Base-by-base conservation (phyloP, 2,113 vertebrate genomes). In the Petromus typicus region DNA sequence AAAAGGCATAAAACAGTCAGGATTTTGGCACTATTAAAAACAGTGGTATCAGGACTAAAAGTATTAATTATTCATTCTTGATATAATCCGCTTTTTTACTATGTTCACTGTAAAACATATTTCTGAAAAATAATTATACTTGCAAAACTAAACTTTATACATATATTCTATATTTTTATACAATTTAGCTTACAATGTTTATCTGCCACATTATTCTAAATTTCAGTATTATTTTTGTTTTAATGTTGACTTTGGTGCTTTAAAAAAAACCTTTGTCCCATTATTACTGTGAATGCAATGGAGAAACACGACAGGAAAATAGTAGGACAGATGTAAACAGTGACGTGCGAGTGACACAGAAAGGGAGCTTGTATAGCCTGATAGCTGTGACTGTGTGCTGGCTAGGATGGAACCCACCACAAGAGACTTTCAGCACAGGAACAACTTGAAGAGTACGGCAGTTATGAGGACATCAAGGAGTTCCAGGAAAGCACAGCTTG, bases 291-390 rank as follows among this genome's bases (percentile, higher is more conserved):
- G 25, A 32, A 37, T 78, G 25, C 45, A n/a, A 1, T 43, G 10
- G 59, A 8, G 63, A 56, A 4, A 5, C 0, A 23, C 45, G 59
- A n/a, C 1, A 61, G n/a, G 27, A 56, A 14, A 11, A 13, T 0
- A 43, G 75, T 0, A n/a, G 51, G 59, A 14, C 0, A 40, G 7
- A 54, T 13, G 2, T 27, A 32, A 76, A 66, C 0, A 59, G 7
- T 37, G 48, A 23, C 7, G 59, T 1, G 7, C 0, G 5, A 66
- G 8, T 34, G 80, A 64, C 27, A 11, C 0, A 64, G 48, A 16
- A 3, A 1, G 4, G 8, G 16, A 81, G 59, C 40, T 4, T 0
- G 54, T 2, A 16, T 0, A 13, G 30, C 69, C n/a, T 0, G 3
- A 0, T 1, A 37, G n/a, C 27, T n/a, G 20, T 16, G 3, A 32